Evolutionary conservation across 2,797 vertebrate genomes (phyloP).

Genomic region (Sus cebifrons): DNA sequence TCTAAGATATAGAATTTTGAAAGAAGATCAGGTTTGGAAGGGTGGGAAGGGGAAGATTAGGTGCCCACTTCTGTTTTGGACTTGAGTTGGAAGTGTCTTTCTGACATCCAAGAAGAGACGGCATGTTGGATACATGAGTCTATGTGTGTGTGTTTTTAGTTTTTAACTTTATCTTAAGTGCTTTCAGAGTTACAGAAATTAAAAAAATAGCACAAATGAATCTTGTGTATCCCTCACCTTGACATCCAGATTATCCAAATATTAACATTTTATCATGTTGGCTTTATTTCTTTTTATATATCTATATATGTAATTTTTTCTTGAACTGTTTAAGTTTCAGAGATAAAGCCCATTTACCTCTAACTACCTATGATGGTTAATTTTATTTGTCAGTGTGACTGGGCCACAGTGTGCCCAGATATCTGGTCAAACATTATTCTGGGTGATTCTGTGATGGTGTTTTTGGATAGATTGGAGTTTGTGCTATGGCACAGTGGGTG

Average conservation of each 20-base stretch:
- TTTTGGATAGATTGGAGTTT: neutral
- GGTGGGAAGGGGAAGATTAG: neutral
- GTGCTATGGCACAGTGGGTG: too few relatives aligned
- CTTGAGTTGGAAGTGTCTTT: neutral
- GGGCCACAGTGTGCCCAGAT: neutral
- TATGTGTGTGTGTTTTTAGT: neutral
- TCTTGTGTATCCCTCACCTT: neutral
- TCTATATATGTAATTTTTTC: neutral
- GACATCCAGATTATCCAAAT: neutral
- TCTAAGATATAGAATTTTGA: neutral
- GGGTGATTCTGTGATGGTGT: neutral
- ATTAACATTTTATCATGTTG: conserved; percentile 23
- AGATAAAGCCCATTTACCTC: neutral
- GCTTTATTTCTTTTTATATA: neutral
- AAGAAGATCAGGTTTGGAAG: neutral
- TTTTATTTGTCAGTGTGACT: conserved; percentile 14
- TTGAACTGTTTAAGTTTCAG: neutral
- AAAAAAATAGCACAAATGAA: conserved; percentile 20
- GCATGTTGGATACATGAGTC: neutral
- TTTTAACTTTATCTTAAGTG: conserved; percentile 1
- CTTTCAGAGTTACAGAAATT: conserved; percentile 1
- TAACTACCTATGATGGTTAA: neutral
- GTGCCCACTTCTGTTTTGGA: neutral
- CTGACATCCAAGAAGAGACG: neutral
- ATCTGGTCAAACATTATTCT: conserved; percentile 1